phyloP scores from a whole-genome alignment of 2,797 vertebrate species.

The Moxostoma hubbsi region DNA sequence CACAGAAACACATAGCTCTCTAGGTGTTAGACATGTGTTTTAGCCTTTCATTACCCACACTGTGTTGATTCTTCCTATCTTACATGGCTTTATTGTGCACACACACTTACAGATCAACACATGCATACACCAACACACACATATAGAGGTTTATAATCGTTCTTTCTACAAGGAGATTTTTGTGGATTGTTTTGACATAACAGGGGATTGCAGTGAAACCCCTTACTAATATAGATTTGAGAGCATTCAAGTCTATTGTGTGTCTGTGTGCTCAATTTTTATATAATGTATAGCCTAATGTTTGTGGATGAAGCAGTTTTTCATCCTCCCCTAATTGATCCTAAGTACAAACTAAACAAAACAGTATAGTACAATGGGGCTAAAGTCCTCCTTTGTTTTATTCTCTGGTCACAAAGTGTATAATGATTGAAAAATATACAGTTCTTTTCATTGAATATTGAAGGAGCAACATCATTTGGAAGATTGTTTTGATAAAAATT shows the following conservation, averaged over 20 bases:
- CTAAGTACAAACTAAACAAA: no score
- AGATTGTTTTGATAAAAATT: no score
- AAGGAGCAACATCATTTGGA: no score
- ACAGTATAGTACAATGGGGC: no score
- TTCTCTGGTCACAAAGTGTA: no score
- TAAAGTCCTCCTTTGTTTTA: no score
- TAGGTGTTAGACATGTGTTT: conserved; percentile 38
- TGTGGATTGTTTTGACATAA: conserved; percentile 25
- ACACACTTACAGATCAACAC: conserved; percentile 9
- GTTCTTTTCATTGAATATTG: no score
- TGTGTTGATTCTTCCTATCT: conserved; percentile 9
- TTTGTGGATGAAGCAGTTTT: no score
- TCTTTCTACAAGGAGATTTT: conserved; percentile 30
- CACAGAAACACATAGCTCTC: background rate
- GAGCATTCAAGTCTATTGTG: conserved; percentile 19
- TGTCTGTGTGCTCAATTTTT: background rate
- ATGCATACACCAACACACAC: conserved; percentile 20
- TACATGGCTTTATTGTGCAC: conserved; percentile 10
- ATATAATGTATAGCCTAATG: no score
- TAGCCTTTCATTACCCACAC: conserved; percentile 32
- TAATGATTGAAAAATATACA: no score
- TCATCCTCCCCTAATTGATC: no score
- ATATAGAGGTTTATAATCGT: conserved; percentile 17
- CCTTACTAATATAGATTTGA: background rate
- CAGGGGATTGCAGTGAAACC: conserved; percentile 25